These are phyloP conservation scores for Sandelia bainsii DNA, from an alignment of 2,797 vertebrate genomes.

Conservation along the genomic window DNA sequence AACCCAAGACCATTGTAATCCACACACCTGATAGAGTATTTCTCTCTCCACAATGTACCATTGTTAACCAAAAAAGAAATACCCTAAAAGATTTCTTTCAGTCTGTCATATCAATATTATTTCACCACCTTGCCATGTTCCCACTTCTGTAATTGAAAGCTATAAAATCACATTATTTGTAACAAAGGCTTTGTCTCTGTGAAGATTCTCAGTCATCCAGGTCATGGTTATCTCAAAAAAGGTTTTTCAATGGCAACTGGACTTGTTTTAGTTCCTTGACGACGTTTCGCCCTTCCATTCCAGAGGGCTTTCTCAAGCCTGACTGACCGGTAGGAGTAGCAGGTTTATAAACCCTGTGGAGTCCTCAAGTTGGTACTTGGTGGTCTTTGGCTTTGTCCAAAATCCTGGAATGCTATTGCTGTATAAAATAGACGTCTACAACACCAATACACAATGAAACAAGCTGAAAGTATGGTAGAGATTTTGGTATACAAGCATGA, in stretches of 20 bases:
- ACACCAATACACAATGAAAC: background rate
- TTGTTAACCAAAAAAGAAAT: conserved; percentile 4
- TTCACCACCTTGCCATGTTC: background rate
- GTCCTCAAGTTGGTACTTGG: too few relatives aligned
- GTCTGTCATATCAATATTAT: background rate
- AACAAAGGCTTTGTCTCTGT: background rate
- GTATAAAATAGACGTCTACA: background rate
- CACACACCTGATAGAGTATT: conserved; percentile 78
- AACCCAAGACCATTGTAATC: conserved; percentile 87
- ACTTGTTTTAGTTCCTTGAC: too few relatives aligned
- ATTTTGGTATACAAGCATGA: conserved; percentile 11
- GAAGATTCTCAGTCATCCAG: too few relatives aligned
- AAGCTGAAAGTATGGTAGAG: background rate
- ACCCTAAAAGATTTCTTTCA: conserved; percentile 1
- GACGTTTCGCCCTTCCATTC: too few relatives aligned
- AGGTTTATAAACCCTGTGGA: too few relatives aligned
- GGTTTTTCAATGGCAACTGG: too few relatives aligned
- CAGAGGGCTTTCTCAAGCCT: too few relatives aligned
- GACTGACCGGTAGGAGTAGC: too few relatives aligned
- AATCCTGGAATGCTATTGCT: background rate
- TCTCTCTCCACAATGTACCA: background rate
- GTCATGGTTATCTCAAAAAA: too few relatives aligned
- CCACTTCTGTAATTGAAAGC: background rate
- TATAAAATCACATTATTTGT: background rate
- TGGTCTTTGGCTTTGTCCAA: background rate